Evolutionary conservation across 2,888 invertebrate species (phyloP).

Genomic region (Tenthredo notha): DNA sequence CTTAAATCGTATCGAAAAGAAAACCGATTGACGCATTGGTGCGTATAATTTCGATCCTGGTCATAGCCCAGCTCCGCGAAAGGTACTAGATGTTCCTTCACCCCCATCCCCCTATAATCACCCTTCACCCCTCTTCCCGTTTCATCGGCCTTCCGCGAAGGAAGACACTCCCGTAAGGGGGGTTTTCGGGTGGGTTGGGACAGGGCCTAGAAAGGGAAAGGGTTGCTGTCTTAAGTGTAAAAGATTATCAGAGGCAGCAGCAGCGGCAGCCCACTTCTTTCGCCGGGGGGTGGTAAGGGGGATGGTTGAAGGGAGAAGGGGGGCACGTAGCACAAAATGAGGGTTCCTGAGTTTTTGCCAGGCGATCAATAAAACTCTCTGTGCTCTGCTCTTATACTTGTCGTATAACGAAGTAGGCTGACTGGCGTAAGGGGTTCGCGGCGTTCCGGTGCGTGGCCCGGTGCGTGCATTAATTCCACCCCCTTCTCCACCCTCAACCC

Average conservation of each 20-base stretch:
- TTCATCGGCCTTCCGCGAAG: constrained; percentile 43
- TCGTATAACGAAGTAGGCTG: constrained; percentile 72
- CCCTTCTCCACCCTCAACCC: constrained; percentile 62
- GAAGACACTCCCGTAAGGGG: constrained; percentile 47
- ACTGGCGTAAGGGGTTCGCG: constrained; percentile 55
- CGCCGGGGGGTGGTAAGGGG: constrained; percentile 56
- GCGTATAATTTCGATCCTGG: constrained; percentile 41
- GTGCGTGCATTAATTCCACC: constrained; percentile 76
- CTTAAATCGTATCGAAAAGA: constrained; percentile 35
- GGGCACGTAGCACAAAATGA: constrained; percentile 78
- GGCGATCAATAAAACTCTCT: constrained; percentile 78
- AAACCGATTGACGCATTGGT: constrained; percentile 24
- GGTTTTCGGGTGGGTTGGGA: constrained; percentile 16
- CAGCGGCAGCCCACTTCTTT: constrained; percentile 72
- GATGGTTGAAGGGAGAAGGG: constrained; percentile 62
- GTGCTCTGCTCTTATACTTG: constrained; percentile 77
- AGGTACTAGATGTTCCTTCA: constrained; percentile 33
- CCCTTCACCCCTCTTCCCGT: constrained; percentile 39
- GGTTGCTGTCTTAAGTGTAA: constrained; percentile 72
- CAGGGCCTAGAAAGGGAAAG: constrained; percentile 63
- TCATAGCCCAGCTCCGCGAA: constrained; percentile 14
- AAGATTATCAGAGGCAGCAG: constrained; percentile 72
- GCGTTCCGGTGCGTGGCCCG: constrained; percentile 74
- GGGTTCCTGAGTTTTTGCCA: constrained; percentile 79
- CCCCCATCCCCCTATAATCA: constrained; percentile 1